These are phyloP conservation scores for Agrotis clavis DNA, from an alignment of 2,888 invertebrate genomes.

Conservation along the genomic window DNA sequence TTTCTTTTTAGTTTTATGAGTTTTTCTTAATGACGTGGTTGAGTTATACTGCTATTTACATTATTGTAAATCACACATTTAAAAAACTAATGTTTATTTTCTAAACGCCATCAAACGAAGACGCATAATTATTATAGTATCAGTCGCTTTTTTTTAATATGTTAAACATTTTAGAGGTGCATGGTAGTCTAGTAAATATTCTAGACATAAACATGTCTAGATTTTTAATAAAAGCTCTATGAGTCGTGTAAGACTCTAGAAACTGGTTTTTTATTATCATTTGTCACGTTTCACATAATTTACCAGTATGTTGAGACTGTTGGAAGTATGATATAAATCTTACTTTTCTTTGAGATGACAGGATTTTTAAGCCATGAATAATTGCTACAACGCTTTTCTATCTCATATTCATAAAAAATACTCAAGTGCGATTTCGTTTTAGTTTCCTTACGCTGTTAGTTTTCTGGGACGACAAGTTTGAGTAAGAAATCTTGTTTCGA, in stretches of 20 bases:
- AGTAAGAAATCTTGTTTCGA: constrained; percentile 27
- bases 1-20: constrained; percentile 25
- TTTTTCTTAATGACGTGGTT: constrained; percentile 21
- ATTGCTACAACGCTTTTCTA: constrained; percentile 20
- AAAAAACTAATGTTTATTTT: constrained; percentile 45
- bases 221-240: constrained; percentile 34
- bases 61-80: constrained; percentile 51
- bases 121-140: constrained; percentile 13
- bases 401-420: constrained; percentile 24
- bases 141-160: neutral
- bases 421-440: constrained; percentile 9
- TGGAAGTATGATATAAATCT: constrained; percentile 40
- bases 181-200: constrained; percentile 10
- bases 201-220: constrained; percentile 37
- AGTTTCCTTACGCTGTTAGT: constrained; percentile 17
- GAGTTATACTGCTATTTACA: constrained; percentile 57
- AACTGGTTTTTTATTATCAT: constrained; percentile 41
- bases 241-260: constrained; percentile 29
- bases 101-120: constrained; percentile 30
- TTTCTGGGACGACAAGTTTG: neutral
- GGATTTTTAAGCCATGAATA: constrained; percentile 45
- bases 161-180: constrained; percentile 9
- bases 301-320: constrained; percentile 18
- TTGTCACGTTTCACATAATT: constrained; percentile 43
- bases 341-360: constrained; percentile 14